Evolutionary conservation across 2,888 invertebrate genomes (phyloP), one percentile per base, ranked within the genome.

Genomic region (Campoletis raptor): DNA sequence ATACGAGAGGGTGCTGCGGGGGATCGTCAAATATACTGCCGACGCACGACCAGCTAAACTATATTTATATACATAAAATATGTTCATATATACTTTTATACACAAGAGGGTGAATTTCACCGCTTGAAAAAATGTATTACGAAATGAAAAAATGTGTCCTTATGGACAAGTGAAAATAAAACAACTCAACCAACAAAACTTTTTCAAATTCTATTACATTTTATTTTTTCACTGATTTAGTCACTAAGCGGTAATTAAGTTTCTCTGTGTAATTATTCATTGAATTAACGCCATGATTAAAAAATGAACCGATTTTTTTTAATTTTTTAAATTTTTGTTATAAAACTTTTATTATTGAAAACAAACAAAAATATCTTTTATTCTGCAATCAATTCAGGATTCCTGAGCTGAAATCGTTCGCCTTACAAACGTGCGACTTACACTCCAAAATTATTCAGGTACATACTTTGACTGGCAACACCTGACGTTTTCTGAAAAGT

Each of bases 1-100:
- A 9, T 7, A 61, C 78, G 83, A 77, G 83, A 77, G 83, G 67
- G 76, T 61, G 67, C n/a, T 69, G 66, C 54, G 69, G 73, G 54
- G 79, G 48, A 81, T 82, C 87, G 82, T 76, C 79, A 87, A 87
- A 87, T 87, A 85, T 87, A 87, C 82, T 79, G 85, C 76, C 85
- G 79, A 57, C 82, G 81, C 82, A 81, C 81, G 64, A 48, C 61
- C 72, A 40, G 73, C 83, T 61, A 57, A 70, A 69, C 12, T 67
- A 18, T 40, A 67, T 40, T n/a, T 40, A 10, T 42, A 18, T 18
- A 24, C 61, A 36, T 67, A 48, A 70, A 45, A 48, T 70, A 45
- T 48, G 61, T 45, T 67, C 48, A 24, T 42, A 30, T 69, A 42
- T 54, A 10, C 18, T 24, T 66, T n/a, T n/a, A 48, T 48, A 54